These are phyloP conservation scores for Teleogryllus occipitalis DNA, from an alignment of 1,140 invertebrate genomes.

Conservation along the genomic window DNA sequence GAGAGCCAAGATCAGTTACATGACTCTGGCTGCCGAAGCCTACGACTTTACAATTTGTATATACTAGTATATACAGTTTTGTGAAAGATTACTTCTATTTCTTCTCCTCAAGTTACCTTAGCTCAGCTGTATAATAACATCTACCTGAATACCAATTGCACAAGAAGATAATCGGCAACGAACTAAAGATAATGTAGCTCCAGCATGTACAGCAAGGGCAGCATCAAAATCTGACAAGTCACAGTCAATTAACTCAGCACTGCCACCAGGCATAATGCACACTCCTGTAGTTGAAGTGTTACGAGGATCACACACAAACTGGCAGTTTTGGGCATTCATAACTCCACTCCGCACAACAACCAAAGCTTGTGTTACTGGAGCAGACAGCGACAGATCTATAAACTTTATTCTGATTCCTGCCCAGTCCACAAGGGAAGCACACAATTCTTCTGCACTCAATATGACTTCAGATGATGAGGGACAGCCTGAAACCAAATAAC, in stretches of 20 bases:
- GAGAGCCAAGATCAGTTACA: no score
- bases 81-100: no score
- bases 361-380: not conserved
- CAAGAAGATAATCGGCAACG: not conserved
- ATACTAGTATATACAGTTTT: no score
- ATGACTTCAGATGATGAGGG: not conserved
- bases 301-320: not conserved
- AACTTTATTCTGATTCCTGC: not conserved
- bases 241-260: not conserved
- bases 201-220: not conserved
- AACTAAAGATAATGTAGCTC: not conserved
- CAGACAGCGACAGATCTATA: not conserved
- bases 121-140: not conserved
- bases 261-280: not conserved
- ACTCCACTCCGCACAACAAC: not conserved
- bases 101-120: no score
- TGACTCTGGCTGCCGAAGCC: no score
- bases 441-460: not conserved
- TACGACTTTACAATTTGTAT: no score
- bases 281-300: not conserved
- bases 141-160: not conserved
- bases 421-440: not conserved
- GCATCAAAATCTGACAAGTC: not conserved
- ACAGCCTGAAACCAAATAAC: no score
- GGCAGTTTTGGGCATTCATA: not conserved